Conservation (phyloP, 2,888 invertebrate species). For the Leptarthrus brevirostris region DNA sequence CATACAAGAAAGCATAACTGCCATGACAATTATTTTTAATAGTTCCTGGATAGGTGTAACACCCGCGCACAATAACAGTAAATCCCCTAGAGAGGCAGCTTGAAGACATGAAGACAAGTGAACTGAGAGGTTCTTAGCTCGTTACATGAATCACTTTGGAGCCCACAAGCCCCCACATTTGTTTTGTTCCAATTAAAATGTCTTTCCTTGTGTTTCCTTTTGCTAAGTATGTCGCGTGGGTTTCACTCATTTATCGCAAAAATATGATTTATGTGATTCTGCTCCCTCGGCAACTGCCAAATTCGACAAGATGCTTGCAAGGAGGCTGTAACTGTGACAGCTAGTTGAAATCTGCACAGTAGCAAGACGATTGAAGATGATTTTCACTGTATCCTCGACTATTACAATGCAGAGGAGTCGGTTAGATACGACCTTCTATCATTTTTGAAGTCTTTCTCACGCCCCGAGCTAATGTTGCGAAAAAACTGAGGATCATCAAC, state of each 20-base stretch:
- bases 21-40: constrained; percentile 47
- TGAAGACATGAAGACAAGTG: constrained; percentile 38
- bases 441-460: constrained; percentile 8
- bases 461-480: neutral
- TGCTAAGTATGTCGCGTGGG: constrained; percentile 40
- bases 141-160: constrained; percentile 44
- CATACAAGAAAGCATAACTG: constrained; percentile 34
- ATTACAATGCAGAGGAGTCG: neutral
- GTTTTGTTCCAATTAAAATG: constrained; percentile 49
- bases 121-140: constrained; percentile 31
- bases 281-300: neutral
- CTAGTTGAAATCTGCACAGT: neutral
- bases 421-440: neutral
- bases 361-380: neutral
- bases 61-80: constrained; percentile 43
- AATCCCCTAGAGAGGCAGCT: neutral
- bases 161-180: constrained; percentile 41
- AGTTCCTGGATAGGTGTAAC: constrained; percentile 45
- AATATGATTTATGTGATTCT: constrained; percentile 40
- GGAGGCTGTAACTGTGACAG: neutral
- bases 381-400: too few species aligned
- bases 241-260: constrained; percentile 40
- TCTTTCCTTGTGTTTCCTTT: constrained; percentile 22
- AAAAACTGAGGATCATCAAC: neutral
- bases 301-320: neutral